Percentiles rank a stretch among this genome's conserved stretches.
Conservation (phyloP, 2,113 vertebrate genomes). For the Chitala chitala region DNA sequence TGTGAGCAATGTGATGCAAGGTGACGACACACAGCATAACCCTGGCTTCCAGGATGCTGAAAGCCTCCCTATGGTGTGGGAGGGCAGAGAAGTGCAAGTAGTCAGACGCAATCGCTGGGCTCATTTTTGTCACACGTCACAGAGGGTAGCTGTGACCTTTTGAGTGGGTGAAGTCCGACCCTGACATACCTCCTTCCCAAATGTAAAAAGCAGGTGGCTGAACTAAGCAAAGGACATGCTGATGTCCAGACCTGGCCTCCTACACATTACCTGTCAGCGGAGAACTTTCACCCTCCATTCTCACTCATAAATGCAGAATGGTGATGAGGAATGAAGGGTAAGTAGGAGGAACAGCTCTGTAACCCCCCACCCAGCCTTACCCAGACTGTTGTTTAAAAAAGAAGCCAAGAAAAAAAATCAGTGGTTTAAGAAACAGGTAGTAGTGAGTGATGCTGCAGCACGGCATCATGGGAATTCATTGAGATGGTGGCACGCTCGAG, state of each 20-base stretch:
- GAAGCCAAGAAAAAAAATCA: neutral
- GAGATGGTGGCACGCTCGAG: slow-evolving; percentile 48
- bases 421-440: neutral
- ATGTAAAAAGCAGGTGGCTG: slow-evolving; percentile 11
- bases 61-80: slow-evolving; percentile 31
- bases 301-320: no score
- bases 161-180: neutral
- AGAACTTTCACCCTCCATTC: neutral
- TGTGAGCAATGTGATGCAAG: slow-evolving; percentile 30
- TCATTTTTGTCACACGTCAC: no score
- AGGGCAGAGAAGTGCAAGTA: slow-evolving; percentile 39
- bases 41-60: slow-evolving; percentile 27
- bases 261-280: no score
- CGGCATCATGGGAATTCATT: slow-evolving; percentile 29
- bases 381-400: no score
- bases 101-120: no score
- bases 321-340: no score
- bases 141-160: slow-evolving; percentile 36
- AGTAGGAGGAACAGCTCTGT: no score
- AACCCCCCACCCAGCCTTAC: no score
- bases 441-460: neutral
- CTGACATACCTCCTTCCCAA: slow-evolving; percentile 8
- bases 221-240: no score
- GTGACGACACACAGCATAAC: slow-evolving; percentile 10
- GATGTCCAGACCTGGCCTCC: slow-evolving; percentile 24